phyloP scores from a whole-genome alignment of 1,140 invertebrate genomes.

The Aradophagus sp. region DNA sequence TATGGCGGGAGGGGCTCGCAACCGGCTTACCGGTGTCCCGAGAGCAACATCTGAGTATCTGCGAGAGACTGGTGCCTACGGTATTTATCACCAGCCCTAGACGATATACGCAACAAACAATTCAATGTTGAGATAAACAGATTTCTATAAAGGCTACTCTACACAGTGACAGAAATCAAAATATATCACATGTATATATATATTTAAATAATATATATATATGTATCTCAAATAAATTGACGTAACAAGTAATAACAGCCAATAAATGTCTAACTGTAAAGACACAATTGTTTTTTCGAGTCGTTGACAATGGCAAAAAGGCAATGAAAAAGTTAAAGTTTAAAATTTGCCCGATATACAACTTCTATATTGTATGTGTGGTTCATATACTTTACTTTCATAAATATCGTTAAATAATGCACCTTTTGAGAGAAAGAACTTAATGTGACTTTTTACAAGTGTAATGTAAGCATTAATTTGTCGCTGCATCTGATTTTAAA shows the following conservation, averaged over 20 bases:
- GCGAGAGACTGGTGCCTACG: slow-evolving; percentile 75
- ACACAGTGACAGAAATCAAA: slow-evolving; percentile 60
- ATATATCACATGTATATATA: slow-evolving; percentile 18
- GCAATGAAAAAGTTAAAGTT: slow-evolving; percentile 24
- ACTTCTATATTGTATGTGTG: slow-evolving; percentile 28
- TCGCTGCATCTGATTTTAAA: slow-evolving; percentile 13
- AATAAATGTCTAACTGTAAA: slow-evolving; percentile 10
- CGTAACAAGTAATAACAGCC: neutral
- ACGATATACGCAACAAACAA: slow-evolving; percentile 66
- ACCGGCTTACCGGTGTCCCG: slow-evolving; percentile 70
- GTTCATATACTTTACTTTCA: slow-evolving; percentile 11
- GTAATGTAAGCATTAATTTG: no score
- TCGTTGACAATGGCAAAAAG: slow-evolving; percentile 35
- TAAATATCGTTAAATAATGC: slow-evolving; percentile 24
- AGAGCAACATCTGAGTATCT: slow-evolving; percentile 72
- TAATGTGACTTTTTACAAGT: slow-evolving; percentile 15
- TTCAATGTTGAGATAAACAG: slow-evolving; percentile 49
- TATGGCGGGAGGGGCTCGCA: slow-evolving; percentile 70
- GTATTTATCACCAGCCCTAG: slow-evolving; percentile 76
- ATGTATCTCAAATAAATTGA: neutral
- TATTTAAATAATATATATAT: slow-evolving; percentile 19
- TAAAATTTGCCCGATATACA: slow-evolving; percentile 32
- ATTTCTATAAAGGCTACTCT: slow-evolving; percentile 64
- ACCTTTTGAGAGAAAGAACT: slow-evolving; percentile 42
- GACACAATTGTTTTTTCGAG: slow-evolving; percentile 33